Evolutionary conservation across 1,140 invertebrate genomes (phyloP).

Genomic region (Theocolax elegans): DNA sequence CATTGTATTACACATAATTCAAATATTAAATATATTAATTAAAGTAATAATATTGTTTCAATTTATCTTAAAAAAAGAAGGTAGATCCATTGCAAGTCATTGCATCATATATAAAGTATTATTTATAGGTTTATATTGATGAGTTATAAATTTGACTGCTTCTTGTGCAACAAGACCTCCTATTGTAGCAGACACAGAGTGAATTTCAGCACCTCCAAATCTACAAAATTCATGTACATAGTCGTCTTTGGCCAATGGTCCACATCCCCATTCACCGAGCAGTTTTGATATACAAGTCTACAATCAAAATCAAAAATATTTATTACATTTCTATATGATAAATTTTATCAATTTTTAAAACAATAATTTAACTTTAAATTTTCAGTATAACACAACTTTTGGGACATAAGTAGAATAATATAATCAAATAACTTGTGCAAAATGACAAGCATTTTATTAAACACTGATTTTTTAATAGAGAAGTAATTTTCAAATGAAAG

Average conservation of each 20-base stretch:
- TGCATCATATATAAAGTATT: constrained; percentile 97
- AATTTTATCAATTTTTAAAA: not conserved
- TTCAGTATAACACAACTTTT: too few relatives aligned
- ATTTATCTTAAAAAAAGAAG: constrained; percentile 71
- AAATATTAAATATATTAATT: constrained; percentile 42
- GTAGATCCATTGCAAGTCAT: constrained; percentile 88
- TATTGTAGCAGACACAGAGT: constrained; percentile 94
- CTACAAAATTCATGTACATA: constrained; percentile 94
- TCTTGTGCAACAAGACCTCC: constrained; percentile 95
- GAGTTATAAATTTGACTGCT: constrained; percentile 96
- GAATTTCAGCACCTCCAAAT: constrained; percentile 94
- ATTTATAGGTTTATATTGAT: constrained; percentile 95
- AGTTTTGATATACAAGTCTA: constrained; percentile 82
- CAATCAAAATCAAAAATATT: constrained; percentile 41
- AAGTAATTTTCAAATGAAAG: too few relatives aligned
- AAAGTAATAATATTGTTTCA: constrained; percentile 28
- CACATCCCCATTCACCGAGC: constrained; percentile 86
- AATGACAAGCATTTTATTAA: not conserved
- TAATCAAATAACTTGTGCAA: not conserved
- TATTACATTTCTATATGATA: constrained; percentile 6
- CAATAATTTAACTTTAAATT: constrained; percentile 27
- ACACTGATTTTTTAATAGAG: too few relatives aligned
- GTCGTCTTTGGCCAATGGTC: constrained; percentile 87
- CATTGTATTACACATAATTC: constrained; percentile 47
- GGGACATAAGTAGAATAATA: constrained; percentile 4